Conservation (phyloP, 2,888 invertebrate species). For the Lepidochitona cinerea region DNA sequence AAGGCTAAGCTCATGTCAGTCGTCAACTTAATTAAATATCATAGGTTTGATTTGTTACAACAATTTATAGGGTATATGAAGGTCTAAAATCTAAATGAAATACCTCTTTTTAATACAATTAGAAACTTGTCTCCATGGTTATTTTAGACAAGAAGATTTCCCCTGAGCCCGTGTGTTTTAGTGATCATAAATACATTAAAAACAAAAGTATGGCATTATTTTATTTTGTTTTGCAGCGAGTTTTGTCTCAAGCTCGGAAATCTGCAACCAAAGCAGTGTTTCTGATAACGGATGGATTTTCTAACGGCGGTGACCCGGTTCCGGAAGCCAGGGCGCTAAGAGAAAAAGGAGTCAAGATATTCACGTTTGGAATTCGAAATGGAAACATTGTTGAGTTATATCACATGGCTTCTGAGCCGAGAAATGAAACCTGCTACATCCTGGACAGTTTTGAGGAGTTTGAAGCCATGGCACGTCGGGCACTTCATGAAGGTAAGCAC, state of each 20-base stretch:
- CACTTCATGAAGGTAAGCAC: conserved; percentile 77
- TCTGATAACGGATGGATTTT: conserved; percentile 81
- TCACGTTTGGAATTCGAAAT: conserved; percentile 77
- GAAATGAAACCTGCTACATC: conserved; percentile 78
- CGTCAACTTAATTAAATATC: no score
- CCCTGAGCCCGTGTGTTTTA: no score
- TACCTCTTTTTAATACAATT: no score
- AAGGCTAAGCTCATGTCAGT: no score
- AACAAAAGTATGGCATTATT: no score
- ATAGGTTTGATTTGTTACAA: no score
- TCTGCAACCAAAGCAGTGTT: conserved; percentile 76
- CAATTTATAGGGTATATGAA: no score
- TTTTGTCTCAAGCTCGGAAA: conserved; percentile 58
- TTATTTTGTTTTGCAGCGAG: conserved; percentile 48
- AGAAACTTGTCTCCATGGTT: no score
- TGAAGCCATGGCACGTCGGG: conserved; percentile 79
- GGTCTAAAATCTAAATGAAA: no score
- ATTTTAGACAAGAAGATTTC: no score
- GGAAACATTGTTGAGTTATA: conserved; percentile 77
- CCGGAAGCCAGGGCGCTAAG: conserved; percentile 75
- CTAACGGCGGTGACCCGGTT: conserved; percentile 80
- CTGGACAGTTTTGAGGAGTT: conserved; percentile 80
- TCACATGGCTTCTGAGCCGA: conserved; percentile 78
- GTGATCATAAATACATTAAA: no score
- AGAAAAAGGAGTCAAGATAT: conserved; percentile 70